A percentile compares a stretch with the other conserved stretches of the same genome.
Conservation (phyloP, 1,140 invertebrate genomes). For the Cataglyphis hispanica region DNA sequence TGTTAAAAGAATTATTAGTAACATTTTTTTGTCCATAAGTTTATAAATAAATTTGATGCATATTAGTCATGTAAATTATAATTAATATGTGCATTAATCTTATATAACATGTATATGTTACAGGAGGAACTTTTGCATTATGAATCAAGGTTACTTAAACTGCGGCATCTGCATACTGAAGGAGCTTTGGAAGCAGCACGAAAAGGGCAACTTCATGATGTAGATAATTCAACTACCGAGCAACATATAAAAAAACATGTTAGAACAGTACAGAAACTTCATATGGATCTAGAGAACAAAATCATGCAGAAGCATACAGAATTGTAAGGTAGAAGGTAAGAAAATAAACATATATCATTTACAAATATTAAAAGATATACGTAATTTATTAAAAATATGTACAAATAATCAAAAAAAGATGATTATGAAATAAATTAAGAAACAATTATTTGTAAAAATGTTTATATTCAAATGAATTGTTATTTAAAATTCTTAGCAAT, state of each 20-base stretch:
- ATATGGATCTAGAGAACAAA: constrained; percentile 92
- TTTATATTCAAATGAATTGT: constrained; percentile 23
- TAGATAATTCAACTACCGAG: constrained; percentile 84
- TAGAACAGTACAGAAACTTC: constrained; percentile 95
- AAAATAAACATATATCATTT: not conserved
- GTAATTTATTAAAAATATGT: constrained; percentile 15
- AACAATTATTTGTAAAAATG: constrained; percentile 2
- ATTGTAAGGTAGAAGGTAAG: constrained; percentile 86
- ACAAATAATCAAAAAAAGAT: constrained; percentile 5
- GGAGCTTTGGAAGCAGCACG: constrained; percentile 84
- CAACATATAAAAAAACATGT: constrained; percentile 93
- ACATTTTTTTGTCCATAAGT: constrained; percentile 16
- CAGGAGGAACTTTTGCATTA: constrained; percentile 95
- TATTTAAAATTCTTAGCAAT: not conserved
- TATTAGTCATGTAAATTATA: not conserved
- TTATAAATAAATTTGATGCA: not conserved
- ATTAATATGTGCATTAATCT: constrained; percentile 18
- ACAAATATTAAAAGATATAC: not conserved
- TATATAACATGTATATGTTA: constrained; percentile 62
- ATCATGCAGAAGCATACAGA: constrained; percentile 92
- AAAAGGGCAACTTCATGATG: constrained; percentile 77
- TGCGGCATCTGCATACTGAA: constrained; percentile 93
- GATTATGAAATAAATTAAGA: constrained; percentile 3
- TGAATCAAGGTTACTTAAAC: constrained; percentile 94
- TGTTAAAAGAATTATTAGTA: not conserved